Percentiles rank a stretch among this genome's conserved stretches.
Conservation (phyloP, 2,113 vertebrate genomes). For the Pholis gunnellus region DNA sequence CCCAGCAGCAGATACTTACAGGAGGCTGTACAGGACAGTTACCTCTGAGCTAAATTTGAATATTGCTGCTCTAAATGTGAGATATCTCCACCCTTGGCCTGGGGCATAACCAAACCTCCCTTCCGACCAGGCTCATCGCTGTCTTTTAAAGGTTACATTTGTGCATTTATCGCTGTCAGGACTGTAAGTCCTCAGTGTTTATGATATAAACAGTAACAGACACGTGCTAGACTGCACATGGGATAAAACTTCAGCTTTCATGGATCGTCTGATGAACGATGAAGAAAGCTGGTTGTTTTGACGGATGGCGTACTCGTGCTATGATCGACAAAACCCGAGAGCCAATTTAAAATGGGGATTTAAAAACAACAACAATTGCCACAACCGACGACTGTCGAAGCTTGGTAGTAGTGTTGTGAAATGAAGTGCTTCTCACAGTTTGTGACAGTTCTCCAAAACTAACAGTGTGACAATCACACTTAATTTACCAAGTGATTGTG, state of each 20-base stretch:
- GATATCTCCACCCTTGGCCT: background rate
- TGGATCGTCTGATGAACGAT: background rate
- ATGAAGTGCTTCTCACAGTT: background rate
- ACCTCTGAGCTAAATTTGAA: background rate
- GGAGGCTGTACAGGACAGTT: background rate
- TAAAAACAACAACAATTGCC: background rate
- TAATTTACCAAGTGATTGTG: too few relatives aligned
- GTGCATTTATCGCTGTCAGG: background rate
- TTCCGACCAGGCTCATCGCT: background rate
- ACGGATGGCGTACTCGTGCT: background rate
- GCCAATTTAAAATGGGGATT: too few relatives aligned
- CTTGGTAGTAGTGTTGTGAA: background rate
- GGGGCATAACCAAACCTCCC: background rate
- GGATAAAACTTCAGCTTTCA: background rate
- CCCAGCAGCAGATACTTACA: background rate
- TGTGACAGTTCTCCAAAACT: background rate
- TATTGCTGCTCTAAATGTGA: conserved; percentile 6
- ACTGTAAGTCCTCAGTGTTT: background rate
- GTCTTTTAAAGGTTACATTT: background rate
- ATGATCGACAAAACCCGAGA: too few relatives aligned
- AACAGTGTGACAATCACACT: too few relatives aligned
- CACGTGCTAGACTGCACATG: too few relatives aligned
- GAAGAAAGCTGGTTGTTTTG: background rate
- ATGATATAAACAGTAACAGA: background rate
- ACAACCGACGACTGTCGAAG: background rate